These are phyloP conservation scores for Xanthia icteritia DNA, from an alignment of 2,888 invertebrate species.

Conservation along the genomic window DNA sequence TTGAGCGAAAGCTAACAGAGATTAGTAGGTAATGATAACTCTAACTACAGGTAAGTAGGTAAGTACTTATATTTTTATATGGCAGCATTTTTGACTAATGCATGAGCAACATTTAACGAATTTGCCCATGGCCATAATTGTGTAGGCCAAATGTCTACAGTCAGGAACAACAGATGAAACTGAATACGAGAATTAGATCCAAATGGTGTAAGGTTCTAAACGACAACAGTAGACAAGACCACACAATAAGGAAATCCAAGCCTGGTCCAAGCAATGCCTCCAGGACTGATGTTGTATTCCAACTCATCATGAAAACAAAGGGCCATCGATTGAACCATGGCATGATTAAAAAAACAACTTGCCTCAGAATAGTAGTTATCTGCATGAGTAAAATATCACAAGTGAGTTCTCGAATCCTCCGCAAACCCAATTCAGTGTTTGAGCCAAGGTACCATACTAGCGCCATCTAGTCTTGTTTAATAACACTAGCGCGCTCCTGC, in stretches of 20 bases:
- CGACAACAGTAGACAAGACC: neutral
- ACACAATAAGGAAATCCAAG: neutral
- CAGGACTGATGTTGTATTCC: no score
- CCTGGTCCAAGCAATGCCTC: no score
- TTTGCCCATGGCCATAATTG: neutral
- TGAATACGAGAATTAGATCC: neutral
- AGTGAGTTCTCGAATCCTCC: neutral
- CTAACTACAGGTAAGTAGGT: neutral
- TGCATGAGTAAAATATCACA: neutral
- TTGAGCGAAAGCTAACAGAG: neutral
- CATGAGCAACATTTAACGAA: no score
- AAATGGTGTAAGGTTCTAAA: neutral
- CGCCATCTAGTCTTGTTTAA: conserved; percentile 27
- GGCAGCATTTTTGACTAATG: neutral
- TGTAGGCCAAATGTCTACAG: no score
- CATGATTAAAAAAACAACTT: neutral
- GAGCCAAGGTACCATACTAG: neutral
- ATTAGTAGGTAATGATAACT: no score
- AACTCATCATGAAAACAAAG: conserved; percentile 1
- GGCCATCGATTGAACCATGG: neutral
- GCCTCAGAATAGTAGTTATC: neutral
- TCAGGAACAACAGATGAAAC: neutral
- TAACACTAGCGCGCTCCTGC: neutral
- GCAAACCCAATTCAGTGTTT: neutral
- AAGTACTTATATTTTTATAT: neutral